Evolutionary conservation across 2,113 vertebrate species (phyloP).

Genomic region (Gadus chalcogrammus): DNA sequence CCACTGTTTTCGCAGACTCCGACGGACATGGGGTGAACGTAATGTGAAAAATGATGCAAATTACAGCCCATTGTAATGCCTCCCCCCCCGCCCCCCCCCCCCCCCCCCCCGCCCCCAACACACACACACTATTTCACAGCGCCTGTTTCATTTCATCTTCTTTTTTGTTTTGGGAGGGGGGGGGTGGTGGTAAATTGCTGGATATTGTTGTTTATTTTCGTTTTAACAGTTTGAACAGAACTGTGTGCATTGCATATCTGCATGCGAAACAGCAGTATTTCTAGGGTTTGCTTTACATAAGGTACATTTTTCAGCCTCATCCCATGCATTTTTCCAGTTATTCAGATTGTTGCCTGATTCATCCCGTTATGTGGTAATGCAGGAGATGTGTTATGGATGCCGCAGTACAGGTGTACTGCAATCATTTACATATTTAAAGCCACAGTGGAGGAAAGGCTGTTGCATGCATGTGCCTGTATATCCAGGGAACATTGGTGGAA

Average conservation of each 20-base stretch:
- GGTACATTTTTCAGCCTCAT: too few species aligned
- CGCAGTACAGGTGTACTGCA: too few species aligned
- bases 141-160: slow-evolving; percentile 27
- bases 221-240: slow-evolving; percentile 35
- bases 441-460: too few species aligned
- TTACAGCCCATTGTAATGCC: slow-evolving; percentile 65
- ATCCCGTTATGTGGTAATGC: too few species aligned
- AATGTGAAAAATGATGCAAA: slow-evolving; percentile 77
- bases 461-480: too few species aligned
- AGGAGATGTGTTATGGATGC: too few species aligned
- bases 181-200: slow-evolving; percentile 21
- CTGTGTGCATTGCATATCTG: slow-evolving; percentile 19
- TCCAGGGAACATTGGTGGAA: too few species aligned
- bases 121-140: slow-evolving; percentile 23
- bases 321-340: too few species aligned
- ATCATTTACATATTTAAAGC: too few species aligned
- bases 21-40: slow-evolving; percentile 64
- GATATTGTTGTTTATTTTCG: slow-evolving; percentile 56
- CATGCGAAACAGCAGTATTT: slow-evolving; percentile 1
- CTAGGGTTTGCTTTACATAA: too few species aligned
- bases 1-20: slow-evolving; percentile 57
- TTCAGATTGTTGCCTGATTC: too few species aligned
- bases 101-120: background rate
- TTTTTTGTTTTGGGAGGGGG: slow-evolving; percentile 32
- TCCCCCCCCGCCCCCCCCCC: slow-evolving; percentile 7